Base-by-base conservation (phyloP, 2,113 vertebrate genomes). In the Chiloscyllium plagiosum region DNA sequence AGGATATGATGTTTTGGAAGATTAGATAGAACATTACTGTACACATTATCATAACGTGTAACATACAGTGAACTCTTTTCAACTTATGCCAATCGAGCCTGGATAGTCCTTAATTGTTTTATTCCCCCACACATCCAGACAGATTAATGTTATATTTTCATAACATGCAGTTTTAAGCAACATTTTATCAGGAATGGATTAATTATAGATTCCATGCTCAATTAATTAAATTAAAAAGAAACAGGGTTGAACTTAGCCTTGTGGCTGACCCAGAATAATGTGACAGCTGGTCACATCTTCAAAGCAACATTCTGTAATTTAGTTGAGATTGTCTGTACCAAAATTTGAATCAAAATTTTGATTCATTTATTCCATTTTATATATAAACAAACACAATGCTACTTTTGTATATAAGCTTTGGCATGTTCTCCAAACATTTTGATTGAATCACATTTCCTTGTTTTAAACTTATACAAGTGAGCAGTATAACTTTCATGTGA, bases 101-200 rank as follows among this genome's bases (percentile, higher is more conserved):
- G 33, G 61, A 93, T 37, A 42, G 33, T 61, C 26, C 29, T 61
- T n/a, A 90, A 86, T 89, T 89, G 86, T 92, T 93, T 93, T 93
- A n/a, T 20, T 93, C 12, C 87, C 24, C 26, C 26, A 56, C 3
- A 56, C 29, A 52, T 10, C 47, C 50, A 89, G 47, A n/a, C 29
- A 90, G 85, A 52, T 87, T 87, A 90, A 90, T 52, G 1, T 29
- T 61, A 12, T 37, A 4, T 65, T 65, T 65, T 90, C 52, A 65
- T 65, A n/a, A 61, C 3, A 65, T 19, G n/a, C 56, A 90, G 10
- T 66, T 66, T 37, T 19, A 37, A 37, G n/a, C 3, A 33, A 93
- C 5, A 42, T 83, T 83, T 90, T 61, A 29, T 13, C 13, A 4
- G 65, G 61, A 93, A 66, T n/a, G n/a, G 2, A 24, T 19, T 22